Percentiles rank a stretch among this genome's conserved stretches.
Evolutionary conservation across 2,797 vertebrate species (phyloP).

Genomic region (Selene dorsalis): DNA sequence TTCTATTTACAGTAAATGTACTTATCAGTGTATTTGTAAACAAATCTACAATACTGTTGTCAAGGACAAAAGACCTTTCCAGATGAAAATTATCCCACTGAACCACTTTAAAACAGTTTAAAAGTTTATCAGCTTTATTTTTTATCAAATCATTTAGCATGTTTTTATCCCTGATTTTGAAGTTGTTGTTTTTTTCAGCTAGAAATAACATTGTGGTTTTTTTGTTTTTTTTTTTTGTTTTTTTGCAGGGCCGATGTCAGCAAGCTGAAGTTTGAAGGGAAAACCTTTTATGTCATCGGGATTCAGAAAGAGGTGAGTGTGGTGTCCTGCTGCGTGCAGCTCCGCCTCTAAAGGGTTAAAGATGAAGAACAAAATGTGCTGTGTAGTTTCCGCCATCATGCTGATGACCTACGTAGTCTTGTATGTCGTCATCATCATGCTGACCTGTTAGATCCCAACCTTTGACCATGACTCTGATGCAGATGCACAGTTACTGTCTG

Average conservation of each 20-base stretch:
- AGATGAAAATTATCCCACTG: not conserved
- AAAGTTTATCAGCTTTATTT: not conserved
- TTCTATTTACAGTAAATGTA: not conserved
- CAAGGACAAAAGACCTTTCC: not conserved
- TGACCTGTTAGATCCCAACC: slow-evolving; percentile 24
- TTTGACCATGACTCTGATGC: slow-evolving; percentile 26
- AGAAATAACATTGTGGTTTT: not conserved
- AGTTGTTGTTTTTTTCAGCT: not conserved
- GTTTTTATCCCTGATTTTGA: not conserved
- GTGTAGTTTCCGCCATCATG: slow-evolving; percentile 16
- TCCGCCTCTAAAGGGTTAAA: slow-evolving; percentile 22
- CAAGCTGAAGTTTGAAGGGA: slow-evolving; percentile 98
- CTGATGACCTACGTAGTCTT: slow-evolving; percentile 37
- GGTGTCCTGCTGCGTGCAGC: not conserved
- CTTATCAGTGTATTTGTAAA: no score
- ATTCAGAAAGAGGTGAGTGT: slow-evolving; percentile 93
- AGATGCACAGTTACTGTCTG: slow-evolving; percentile 27
- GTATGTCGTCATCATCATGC: slow-evolving; percentile 21
- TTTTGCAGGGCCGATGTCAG: slow-evolving; percentile 93
- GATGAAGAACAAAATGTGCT: slow-evolving; percentile 18
- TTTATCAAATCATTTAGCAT: not conserved
- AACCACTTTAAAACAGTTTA: not conserved
- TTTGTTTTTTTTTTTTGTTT: slow-evolving; percentile 24
- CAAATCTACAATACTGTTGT: not conserved
- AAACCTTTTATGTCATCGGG: slow-evolving; percentile 97